These are phyloP conservation scores for Cyphomyrus plagiostoma DNA, from an alignment of 2,113 vertebrate species.

Conservation along the genomic window DNA sequence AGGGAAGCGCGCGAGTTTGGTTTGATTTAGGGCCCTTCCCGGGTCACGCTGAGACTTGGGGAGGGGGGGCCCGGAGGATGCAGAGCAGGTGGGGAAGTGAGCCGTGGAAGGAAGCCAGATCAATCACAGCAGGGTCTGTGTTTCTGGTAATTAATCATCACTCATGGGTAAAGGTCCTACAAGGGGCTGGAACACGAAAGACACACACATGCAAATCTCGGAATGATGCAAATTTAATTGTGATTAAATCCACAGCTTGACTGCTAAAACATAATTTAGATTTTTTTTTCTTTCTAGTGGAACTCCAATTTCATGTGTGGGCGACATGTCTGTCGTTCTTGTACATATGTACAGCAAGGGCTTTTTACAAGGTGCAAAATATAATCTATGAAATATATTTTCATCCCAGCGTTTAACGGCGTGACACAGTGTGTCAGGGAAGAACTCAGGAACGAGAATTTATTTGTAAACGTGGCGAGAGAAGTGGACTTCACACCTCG, in stretches of 20 bases:
- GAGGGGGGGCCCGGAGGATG: slow-evolving; percentile 15
- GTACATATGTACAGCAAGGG: background rate
- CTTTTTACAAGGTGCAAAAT: background rate
- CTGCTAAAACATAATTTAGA: background rate
- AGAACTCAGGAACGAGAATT: background rate
- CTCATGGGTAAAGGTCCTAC: slow-evolving; percentile 8
- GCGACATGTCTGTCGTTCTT: background rate
- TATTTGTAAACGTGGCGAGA: background rate
- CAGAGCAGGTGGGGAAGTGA: slow-evolving; percentile 38
- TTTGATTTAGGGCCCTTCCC: slow-evolving; percentile 34
- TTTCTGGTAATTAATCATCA: slow-evolving; percentile 21
- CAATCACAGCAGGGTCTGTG: slow-evolving; percentile 40
- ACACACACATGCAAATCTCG: background rate
- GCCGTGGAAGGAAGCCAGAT: slow-evolving; percentile 39
- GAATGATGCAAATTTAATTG: background rate
- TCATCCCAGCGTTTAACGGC: background rate
- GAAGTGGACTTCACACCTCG: background rate
- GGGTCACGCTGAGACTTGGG: background rate
- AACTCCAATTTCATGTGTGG: background rate
- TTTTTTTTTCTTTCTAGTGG: background rate
- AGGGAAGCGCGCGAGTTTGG: slow-evolving; percentile 43
- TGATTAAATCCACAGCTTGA: background rate
- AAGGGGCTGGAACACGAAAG: background rate
- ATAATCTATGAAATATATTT: background rate
- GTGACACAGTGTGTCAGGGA: background rate